Evolutionary conservation across 2,797 vertebrate species (phyloP).

Genomic region (Melanotaenia boesemani): DNA sequence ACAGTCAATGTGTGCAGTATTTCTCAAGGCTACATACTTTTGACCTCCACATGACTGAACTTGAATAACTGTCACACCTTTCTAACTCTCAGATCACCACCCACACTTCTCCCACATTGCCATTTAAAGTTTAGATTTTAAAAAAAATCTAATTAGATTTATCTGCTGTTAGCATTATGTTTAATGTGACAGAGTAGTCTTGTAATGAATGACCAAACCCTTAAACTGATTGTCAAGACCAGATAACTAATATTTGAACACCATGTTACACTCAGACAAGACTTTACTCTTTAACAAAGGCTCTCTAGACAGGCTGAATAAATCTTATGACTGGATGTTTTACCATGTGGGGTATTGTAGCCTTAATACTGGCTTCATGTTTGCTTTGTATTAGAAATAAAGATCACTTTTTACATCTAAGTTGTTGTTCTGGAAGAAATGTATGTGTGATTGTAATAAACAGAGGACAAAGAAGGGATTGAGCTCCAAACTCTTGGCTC

Average conservation of each 20-base stretch:
- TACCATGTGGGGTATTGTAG: constrained; percentile 1
- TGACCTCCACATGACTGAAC: background rate
- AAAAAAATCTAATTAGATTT: background rate
- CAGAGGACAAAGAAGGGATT: background rate
- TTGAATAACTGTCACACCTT: background rate
- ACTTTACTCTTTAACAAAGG: constrained; percentile 13
- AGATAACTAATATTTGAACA: constrained; percentile 17
- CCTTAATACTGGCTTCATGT: background rate
- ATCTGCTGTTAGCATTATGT: background rate
- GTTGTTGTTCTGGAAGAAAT: background rate
- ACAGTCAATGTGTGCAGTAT: background rate
- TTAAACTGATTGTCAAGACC: constrained; percentile 10
- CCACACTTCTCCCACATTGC: background rate
- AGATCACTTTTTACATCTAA: no score
- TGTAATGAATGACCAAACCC: constrained; percentile 6
- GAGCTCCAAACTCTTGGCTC: background rate
- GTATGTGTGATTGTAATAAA: background rate
- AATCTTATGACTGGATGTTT: constrained; percentile 13
- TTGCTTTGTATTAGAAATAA: background rate
- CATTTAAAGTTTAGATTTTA: background rate
- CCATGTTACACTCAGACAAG: background rate
- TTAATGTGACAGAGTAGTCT: background rate
- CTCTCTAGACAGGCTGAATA: background rate
- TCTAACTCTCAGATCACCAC: background rate
- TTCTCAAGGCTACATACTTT: constrained; percentile 5